Conservation (phyloP, 2,888 invertebrate species). For the Mythimna albipuncta region DNA sequence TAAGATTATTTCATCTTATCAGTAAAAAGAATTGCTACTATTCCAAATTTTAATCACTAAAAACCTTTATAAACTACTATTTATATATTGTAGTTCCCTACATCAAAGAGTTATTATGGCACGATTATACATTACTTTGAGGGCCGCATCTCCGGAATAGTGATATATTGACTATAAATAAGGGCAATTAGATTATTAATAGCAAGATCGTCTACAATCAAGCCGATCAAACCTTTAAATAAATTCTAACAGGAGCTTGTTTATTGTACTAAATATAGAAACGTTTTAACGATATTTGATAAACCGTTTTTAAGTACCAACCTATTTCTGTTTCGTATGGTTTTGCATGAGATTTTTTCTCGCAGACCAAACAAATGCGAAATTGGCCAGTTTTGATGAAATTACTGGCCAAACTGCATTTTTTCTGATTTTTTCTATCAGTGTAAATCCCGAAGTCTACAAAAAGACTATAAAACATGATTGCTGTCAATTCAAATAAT, state of each 20-base stretch:
- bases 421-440: background rate
- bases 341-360: background rate
- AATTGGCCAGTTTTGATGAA: background rate
- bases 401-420: background rate
- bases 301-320: background rate
- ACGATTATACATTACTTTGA: slow-evolving; percentile 41
- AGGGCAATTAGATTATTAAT: slow-evolving; percentile 45
- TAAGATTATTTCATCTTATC: too few species aligned
- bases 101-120: slow-evolving; percentile 24
- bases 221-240: slow-evolving; percentile 10
- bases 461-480: background rate
- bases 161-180: slow-evolving; percentile 54
- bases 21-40: background rate
- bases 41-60: background rate
- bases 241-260: background rate
- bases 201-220: slow-evolving; percentile 34
- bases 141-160: slow-evolving; percentile 36
- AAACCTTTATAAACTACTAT: too few species aligned
- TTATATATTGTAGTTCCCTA: background rate
- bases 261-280: background rate
- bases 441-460: background rate
- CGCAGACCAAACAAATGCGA: background rate
- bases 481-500: background rate
- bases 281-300: background rate
- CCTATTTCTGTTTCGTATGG: background rate